These are phyloP conservation scores for Gerris lacustris DNA, from an alignment of 2,888 invertebrate species.

Conservation along the genomic window DNA sequence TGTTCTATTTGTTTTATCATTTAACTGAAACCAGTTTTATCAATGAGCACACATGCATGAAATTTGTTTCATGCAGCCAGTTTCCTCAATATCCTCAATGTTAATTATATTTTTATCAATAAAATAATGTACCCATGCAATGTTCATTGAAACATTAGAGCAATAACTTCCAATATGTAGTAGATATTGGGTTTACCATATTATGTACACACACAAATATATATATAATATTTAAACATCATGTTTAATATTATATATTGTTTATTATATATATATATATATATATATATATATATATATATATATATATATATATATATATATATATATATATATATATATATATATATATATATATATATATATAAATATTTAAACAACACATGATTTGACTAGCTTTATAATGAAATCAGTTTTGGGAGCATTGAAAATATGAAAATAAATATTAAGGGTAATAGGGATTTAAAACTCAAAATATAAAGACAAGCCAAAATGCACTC, in stretches of 20 bases:
- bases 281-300: conserved; percentile 10
- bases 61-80: no score
- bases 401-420: conserved; percentile 10
- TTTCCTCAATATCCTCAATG: no score
- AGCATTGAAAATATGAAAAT: no score
- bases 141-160: no score
- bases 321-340: conserved; percentile 4
- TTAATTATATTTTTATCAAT: no score
- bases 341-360: conserved; percentile 12
- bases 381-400: conserved; percentile 4
- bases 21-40: no score
- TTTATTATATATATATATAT: not conserved
- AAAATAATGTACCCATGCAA: no score
- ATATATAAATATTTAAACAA: conserved; percentile 7
- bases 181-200: not conserved
- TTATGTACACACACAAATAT: conserved; percentile 7
- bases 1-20: no score
- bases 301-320: conserved; percentile 12
- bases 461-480: no score
- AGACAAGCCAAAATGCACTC: no score
- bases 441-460: no score
- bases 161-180: not conserved
- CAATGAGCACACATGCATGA: no score
- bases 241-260: not conserved
- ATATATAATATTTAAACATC: conserved; percentile 10